Conservation (phyloP, 1,140 invertebrate species). For the Papilio machaon region DNA sequence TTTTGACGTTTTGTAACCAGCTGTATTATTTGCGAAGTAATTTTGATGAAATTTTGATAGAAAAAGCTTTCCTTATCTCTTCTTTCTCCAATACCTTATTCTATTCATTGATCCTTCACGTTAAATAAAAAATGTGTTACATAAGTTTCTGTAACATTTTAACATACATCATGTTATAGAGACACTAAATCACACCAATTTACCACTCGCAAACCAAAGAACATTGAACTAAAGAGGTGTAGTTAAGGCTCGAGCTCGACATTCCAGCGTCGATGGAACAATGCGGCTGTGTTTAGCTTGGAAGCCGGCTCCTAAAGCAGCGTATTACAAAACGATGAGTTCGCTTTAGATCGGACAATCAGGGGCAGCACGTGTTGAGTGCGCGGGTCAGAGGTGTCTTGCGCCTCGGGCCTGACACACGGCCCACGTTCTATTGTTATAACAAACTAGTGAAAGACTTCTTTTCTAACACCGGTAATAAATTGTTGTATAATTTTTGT, state of each 20-base stretch:
- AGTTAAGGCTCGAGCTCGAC: constrained; percentile 19
- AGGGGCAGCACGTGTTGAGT: constrained; percentile 66
- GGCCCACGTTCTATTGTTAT: constrained; percentile 65
- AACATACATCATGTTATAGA: background rate
- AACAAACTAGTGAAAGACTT: constrained; percentile 51
- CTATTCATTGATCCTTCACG: no score
- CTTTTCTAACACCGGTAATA: background rate
- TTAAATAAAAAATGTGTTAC: no score
- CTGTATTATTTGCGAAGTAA: background rate
- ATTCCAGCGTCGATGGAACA: constrained; percentile 42
- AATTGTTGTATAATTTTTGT: constrained; percentile 1
- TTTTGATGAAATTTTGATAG: background rate
- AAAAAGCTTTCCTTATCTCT: background rate
- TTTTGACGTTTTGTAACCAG: background rate
- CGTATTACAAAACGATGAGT: constrained; percentile 72
- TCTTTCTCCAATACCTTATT: background rate
- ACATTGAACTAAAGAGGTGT: constrained; percentile 30
- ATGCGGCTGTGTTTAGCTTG: constrained; percentile 50
- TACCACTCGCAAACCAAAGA: background rate
- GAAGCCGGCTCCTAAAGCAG: constrained; percentile 47
- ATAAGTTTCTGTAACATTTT: background rate
- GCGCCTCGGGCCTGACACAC: constrained; percentile 58
- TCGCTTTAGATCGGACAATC: constrained; percentile 65
- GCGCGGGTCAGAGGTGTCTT: constrained; percentile 64
- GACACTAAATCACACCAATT: constrained; percentile 9